These are phyloP conservation scores for Limnephilus marmoratus DNA, from an alignment of 2,888 invertebrate genomes.

Conservation along the genomic window DNA sequence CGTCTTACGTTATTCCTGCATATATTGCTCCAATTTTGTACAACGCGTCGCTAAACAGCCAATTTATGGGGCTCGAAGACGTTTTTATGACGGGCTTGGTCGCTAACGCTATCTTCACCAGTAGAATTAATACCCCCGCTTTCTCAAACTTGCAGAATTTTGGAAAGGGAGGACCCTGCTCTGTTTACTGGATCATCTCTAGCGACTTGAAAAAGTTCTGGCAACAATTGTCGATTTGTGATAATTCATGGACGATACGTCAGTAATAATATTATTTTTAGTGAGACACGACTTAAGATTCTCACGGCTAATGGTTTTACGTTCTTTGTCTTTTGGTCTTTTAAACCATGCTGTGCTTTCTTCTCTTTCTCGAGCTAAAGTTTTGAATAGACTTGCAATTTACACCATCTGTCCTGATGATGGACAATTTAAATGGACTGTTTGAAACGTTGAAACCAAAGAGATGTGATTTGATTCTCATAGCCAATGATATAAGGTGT, in stretches of 20 bases:
- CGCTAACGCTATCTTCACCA: not conserved
- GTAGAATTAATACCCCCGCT: constrained; percentile 14
- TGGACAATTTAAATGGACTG: not conserved
- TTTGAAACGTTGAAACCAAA: not conserved
- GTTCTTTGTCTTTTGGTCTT: not conserved
- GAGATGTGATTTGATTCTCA: too few species aligned
- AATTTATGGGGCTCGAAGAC: constrained; percentile 23
- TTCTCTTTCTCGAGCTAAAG: not conserved
- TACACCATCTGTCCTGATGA: not conserved
- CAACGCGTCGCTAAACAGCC: not conserved
- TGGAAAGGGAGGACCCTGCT: not conserved
- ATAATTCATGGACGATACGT: not conserved
- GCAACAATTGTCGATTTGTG: not conserved
- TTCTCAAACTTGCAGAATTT: constrained; percentile 68
- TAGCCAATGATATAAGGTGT: too few species aligned
- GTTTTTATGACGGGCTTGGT: constrained; percentile 40
- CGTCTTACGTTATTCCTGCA: constrained; percentile 14
- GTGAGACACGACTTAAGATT: not conserved
- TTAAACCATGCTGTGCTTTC: not conserved
- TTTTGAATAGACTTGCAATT: too few species aligned
- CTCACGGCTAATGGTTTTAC: not conserved
- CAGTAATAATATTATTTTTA: not conserved
- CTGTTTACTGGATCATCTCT: not conserved
- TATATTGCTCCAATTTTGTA: not conserved
- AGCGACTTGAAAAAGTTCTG: not conserved